phyloP scores from a whole-genome alignment of 2,888 invertebrate species.

The Pollenia amentaria region DNA sequence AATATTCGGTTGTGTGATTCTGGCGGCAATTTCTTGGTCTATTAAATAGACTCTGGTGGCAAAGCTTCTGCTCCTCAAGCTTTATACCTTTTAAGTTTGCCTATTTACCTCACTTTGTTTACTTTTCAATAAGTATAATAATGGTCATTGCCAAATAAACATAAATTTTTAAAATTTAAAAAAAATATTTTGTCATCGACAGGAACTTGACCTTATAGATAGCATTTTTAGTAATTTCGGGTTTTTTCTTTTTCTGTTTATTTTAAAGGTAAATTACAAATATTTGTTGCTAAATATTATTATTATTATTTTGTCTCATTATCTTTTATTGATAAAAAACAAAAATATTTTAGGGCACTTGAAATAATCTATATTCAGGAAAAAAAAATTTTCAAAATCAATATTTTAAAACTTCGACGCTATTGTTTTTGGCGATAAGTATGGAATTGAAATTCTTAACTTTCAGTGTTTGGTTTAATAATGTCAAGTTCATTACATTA shows the following conservation, averaged over 20 bases:
- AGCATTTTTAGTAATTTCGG: constrained; percentile 17
- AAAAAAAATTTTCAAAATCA: constrained; percentile 17
- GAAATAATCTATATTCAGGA: neutral
- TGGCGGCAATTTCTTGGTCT: no score
- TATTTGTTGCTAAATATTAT: constrained; percentile 5
- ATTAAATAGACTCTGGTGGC: no score
- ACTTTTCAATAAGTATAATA: neutral
- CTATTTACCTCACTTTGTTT: neutral
- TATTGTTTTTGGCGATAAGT: neutral
- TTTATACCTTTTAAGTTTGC: no score
- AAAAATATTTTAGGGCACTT: neutral
- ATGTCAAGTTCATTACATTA: constrained; percentile 71
- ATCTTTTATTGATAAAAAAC: constrained; percentile 37
- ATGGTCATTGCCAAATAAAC: neutral
- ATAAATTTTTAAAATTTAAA: constrained; percentile 1
- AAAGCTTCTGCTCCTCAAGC: no score
- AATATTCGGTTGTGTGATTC: no score
- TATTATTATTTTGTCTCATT: neutral
- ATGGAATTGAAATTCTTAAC: neutral
- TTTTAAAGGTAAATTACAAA: constrained; percentile 1
- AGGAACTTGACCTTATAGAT: constrained; percentile 69
- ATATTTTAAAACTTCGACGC: constrained; percentile 5
- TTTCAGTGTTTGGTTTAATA: constrained; percentile 58
- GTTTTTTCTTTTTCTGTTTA: constrained; percentile 4
- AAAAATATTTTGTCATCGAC: neutral